phyloP scores from a whole-genome alignment of 2,113 vertebrate genomes.

The Lathamus discolor region DNA sequence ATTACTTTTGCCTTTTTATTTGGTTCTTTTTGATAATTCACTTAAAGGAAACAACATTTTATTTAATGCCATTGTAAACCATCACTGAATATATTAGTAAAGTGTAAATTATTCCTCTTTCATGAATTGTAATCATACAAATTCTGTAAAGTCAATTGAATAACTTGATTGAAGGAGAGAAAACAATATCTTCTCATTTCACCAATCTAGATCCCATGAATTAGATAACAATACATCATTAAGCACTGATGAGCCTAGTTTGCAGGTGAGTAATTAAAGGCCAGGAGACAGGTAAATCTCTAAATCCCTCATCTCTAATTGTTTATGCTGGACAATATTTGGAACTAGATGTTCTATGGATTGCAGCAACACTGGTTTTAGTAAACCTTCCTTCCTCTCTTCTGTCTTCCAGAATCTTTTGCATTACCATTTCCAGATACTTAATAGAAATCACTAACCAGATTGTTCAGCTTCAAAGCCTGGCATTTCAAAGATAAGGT shows the following conservation, averaged over 20 bases:
- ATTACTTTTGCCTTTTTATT: neutral
- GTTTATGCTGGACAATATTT: neutral
- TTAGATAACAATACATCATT: neutral
- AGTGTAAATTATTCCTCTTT: neutral
- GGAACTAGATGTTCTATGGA: neutral
- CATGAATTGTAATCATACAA: neutral
- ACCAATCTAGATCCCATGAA: neutral
- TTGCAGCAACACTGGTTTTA: neutral
- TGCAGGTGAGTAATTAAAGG: neutral
- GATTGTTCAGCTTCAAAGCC: neutral
- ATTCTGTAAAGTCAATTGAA: neutral
- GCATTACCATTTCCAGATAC: neutral
- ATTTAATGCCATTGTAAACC: neutral
- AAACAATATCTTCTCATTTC: neutral
- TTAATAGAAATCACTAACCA: neutral
- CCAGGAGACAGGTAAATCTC: neutral
- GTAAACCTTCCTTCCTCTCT: neutral
- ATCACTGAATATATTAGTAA: neutral
- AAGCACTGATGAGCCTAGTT: neutral
- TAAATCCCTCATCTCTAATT: neutral
- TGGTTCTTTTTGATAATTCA: conserved; percentile 31
- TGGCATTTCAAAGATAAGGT: neutral
- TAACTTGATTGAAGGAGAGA: neutral
- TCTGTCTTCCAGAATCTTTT: neutral
- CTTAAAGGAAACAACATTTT: neutral